phyloP scores from a whole-genome alignment of 1,140 invertebrate genomes.

The Cyrtorhinus lividipennis region DNA sequence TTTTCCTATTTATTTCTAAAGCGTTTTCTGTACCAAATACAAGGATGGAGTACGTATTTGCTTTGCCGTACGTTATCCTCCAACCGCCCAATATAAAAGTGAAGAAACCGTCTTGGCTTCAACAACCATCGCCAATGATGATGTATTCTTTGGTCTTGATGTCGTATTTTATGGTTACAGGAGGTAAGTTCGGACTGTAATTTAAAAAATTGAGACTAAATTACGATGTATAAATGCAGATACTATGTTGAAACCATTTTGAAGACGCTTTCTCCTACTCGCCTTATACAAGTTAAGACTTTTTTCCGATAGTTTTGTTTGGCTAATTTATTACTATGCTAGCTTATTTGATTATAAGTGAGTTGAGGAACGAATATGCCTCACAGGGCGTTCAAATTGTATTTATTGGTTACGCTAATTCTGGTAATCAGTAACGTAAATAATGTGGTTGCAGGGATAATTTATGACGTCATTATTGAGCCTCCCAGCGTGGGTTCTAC shows the following conservation, averaged over 20 bases:
- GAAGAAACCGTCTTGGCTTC: conserved; percentile 79
- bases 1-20: too few species aligned
- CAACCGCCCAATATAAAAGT: conserved; percentile 87
- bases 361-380: too few species aligned
- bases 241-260: not conserved
- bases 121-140: conserved; percentile 83
- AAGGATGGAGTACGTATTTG: conserved; percentile 71
- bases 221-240: not conserved
- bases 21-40: too few species aligned
- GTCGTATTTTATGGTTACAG: conserved; percentile 96
- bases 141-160: conserved; percentile 79
- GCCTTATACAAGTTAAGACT: too few species aligned
- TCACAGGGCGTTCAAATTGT: too few species aligned
- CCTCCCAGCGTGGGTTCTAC: conserved; percentile 94
- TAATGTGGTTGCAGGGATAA: conserved; percentile 60
- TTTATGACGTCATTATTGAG: conserved; percentile 97
- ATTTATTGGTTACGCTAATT: too few species aligned
- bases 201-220: conserved; percentile 20
- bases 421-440: too few species aligned
- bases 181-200: conserved; percentile 55
- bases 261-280: not conserved
- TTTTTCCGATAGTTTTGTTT: conserved; percentile 1
- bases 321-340: too few species aligned
- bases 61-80: conserved; percentile 65
- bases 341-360: too few species aligned